These are phyloP conservation scores for Samia ricini DNA, from an alignment of 1,140 invertebrate genomes.

Conservation along the genomic window DNA sequence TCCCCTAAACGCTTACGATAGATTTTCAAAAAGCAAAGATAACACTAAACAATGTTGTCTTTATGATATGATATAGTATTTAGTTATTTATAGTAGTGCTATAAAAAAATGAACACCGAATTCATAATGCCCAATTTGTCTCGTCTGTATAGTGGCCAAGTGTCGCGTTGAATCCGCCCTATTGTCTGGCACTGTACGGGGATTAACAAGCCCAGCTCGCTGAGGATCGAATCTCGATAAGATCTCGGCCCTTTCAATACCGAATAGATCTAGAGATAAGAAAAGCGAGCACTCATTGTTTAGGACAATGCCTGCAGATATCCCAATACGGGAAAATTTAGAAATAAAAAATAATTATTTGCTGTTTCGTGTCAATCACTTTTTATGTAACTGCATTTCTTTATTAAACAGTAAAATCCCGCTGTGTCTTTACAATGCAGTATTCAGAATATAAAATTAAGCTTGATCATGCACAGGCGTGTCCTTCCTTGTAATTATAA, in stretches of 20 bases:
- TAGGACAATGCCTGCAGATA: slow-evolving; percentile 34
- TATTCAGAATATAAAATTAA: not conserved
- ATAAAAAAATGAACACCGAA: slow-evolving; percentile 21
- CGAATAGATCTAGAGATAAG: slow-evolving; percentile 51
- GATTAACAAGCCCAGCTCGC: slow-evolving; percentile 34
- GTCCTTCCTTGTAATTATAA: too few species aligned
- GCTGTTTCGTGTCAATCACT: slow-evolving; percentile 13
- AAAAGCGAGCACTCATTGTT: slow-evolving; percentile 38
- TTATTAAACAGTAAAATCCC: slow-evolving; percentile 10
- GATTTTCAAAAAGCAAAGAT: too few species aligned
- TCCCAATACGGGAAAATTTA: slow-evolving; percentile 35
- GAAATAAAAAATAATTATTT: slow-evolving; percentile 7
- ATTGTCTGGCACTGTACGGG: slow-evolving; percentile 51
- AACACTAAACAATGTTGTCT: too few species aligned
- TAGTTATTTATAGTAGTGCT: slow-evolving; percentile 15
- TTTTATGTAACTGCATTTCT: slow-evolving; percentile 31
- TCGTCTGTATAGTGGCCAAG: slow-evolving; percentile 46
- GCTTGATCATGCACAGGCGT: not conserved
- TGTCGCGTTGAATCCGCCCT: slow-evolving; percentile 39
- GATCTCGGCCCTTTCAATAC: slow-evolving; percentile 47
- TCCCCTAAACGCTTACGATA: too few species aligned
- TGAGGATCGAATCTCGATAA: slow-evolving; percentile 40
- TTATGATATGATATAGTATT: not conserved
- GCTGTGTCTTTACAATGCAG: slow-evolving; percentile 11
- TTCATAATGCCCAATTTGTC: slow-evolving; percentile 56